phyloP scores from a whole-genome alignment of 1,140 invertebrate species.

The Drosophila lacteicornis region DNA sequence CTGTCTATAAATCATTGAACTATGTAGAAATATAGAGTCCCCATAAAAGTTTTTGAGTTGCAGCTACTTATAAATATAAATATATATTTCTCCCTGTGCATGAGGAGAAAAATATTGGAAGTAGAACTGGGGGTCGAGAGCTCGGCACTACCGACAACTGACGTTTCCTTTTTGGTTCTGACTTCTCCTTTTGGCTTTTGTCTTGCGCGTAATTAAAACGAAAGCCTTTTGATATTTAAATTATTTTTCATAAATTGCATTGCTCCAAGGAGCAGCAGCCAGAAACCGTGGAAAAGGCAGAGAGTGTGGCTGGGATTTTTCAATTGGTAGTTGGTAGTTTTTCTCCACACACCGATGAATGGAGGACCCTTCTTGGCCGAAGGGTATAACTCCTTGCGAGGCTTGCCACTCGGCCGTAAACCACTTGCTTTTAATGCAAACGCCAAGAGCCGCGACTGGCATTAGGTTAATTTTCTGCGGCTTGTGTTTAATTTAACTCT shows the following conservation, averaged over 20 bases:
- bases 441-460: conserved; percentile 35
- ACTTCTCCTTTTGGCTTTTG: conserved; percentile 61
- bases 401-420: conserved; percentile 30
- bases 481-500: conserved; percentile 73
- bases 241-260: conserved; percentile 84
- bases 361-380: background rate
- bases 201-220: conserved; percentile 81
- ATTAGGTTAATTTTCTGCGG: conserved; percentile 77
- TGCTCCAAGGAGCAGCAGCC: conserved; percentile 23
- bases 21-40: too few relatives aligned
- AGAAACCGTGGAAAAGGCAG: background rate
- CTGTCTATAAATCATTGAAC: background rate
- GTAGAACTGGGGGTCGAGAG: conserved; percentile 32
- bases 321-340: conserved; percentile 26
- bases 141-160: conserved; percentile 38
- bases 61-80: background rate
- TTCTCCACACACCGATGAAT: background rate
- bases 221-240: conserved; percentile 83
- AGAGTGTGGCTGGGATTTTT: conserved; percentile 20
- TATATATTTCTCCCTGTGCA: background rate
- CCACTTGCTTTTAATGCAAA: conserved; percentile 58
- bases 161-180: conserved; percentile 52
- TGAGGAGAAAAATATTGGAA: conserved; percentile 15
- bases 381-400: conserved; percentile 18
- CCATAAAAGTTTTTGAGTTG: background rate